These are phyloP conservation scores for Taxidea taxus DNA, from an alignment of 2,113 vertebrate species.

Conservation along the genomic window DNA sequence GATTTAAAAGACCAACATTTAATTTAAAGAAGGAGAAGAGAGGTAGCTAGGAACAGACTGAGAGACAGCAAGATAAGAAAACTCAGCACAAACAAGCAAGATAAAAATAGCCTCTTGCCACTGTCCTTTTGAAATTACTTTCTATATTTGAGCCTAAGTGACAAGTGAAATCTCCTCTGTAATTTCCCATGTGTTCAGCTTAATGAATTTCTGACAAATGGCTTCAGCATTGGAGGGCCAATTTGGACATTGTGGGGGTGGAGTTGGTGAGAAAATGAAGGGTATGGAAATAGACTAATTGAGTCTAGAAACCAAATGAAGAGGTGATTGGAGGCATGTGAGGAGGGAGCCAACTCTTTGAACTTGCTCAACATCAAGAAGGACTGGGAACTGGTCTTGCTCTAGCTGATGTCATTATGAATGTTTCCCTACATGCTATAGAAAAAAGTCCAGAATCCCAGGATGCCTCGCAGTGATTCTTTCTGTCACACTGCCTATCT, in stretches of 20 bases:
- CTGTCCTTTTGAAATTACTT: conserved; percentile 77
- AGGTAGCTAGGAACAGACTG: conserved; percentile 41
- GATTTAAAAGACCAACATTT: conserved; percentile 22
- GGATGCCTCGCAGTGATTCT: not conserved
- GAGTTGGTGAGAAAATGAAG: conserved; percentile 61
- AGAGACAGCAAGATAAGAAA: conserved; percentile 59
- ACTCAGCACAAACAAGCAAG: conserved; percentile 73
- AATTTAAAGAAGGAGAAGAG: conserved; percentile 42
- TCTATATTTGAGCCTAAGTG: conserved; percentile 74
- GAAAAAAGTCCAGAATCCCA: not conserved
- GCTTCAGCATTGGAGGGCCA: conserved; percentile 57
- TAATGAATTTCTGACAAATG: conserved; percentile 79
- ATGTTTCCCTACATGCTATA: not conserved
- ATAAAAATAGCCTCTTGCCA: conserved; percentile 71
- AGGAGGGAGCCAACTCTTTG: conserved; percentile 40
- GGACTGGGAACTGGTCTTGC: conserved; percentile 4
- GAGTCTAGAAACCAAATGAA: conserved; percentile 65
- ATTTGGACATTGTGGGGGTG: conserved; percentile 62
- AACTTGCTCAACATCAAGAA: conserved; percentile 44
- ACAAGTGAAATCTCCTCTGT: conserved; percentile 76
- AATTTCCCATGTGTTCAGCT: conserved; percentile 76
- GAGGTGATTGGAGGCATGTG: conserved; percentile 45
- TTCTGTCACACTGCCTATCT: conserved; percentile 31
- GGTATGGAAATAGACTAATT: conserved; percentile 69
- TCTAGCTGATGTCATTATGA: conserved; percentile 16